Evolutionary conservation across 2,888 invertebrate genomes (phyloP).

Genomic region (Eupithecia subumbrata): DNA sequence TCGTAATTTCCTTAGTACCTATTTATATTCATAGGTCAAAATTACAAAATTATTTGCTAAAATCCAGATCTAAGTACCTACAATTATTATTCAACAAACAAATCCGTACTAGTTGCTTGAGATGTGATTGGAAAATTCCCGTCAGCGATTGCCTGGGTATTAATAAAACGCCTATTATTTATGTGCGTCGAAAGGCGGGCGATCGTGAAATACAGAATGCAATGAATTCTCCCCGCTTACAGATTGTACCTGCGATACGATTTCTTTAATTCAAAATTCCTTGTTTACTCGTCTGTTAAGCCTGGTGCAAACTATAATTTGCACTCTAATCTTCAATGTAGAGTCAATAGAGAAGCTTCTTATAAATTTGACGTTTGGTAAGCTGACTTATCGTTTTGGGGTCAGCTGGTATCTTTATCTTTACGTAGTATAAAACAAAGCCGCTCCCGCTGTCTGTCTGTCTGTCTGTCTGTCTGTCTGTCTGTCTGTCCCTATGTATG

Average conservation of each 20-base stretch:
- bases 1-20: too few species aligned
- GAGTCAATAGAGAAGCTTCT: too few species aligned
- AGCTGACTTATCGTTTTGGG: too few species aligned
- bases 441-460: too few species aligned
- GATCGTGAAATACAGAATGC: slow-evolving; percentile 12
- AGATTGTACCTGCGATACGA: background rate
- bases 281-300: background rate
- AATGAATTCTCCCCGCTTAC: slow-evolving; percentile 3
- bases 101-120: background rate
- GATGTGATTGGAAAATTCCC: slow-evolving; percentile 7
- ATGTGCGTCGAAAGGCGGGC: background rate
- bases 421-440: too few species aligned
- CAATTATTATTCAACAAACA: too few species aligned
- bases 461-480: too few species aligned
- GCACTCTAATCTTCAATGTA: background rate
- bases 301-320: background rate
- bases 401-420: too few species aligned
- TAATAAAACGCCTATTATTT: slow-evolving; percentile 8
- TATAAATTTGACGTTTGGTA: too few species aligned
- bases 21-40: too few species aligned
- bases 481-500: too few species aligned
- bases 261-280: background rate
- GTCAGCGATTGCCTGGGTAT: background rate
- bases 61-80: background rate
- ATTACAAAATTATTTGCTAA: too few species aligned